Evolutionary conservation across 2,888 invertebrate genomes (phyloP).

Genomic region (Busseola fusca): DNA sequence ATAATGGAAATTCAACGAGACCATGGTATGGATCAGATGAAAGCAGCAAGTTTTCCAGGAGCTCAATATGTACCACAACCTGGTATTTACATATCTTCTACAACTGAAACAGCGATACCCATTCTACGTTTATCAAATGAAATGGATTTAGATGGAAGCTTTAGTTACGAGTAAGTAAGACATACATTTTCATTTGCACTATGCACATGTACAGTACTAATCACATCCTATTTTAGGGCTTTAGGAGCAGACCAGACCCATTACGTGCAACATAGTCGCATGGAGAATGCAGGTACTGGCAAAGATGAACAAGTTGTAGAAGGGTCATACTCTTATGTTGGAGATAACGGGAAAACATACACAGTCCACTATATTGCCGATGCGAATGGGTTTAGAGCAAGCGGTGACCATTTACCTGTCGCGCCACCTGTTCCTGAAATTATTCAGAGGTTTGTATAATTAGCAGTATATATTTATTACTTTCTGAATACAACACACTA

Average conservation of each 20-base stretch:
- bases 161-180: constrained; percentile 87
- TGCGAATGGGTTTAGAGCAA: constrained; percentile 93
- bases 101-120: constrained; percentile 86
- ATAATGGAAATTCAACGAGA: constrained; percentile 77
- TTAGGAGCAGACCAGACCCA: constrained; percentile 88
- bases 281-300: constrained; percentile 89
- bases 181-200: background rate
- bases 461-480: background rate
- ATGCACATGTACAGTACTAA: constrained; percentile 15
- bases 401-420: constrained; percentile 93
- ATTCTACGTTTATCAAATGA: constrained; percentile 87
- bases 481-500: background rate
- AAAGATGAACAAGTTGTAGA: constrained; percentile 90
- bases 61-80: constrained; percentile 76
- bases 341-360: constrained; percentile 90
- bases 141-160: constrained; percentile 89
- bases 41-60: constrained; percentile 72
- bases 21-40: constrained; percentile 73
- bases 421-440: constrained; percentile 93
- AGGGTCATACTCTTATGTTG: constrained; percentile 90
- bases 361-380: constrained; percentile 92
- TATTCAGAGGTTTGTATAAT: constrained; percentile 87
- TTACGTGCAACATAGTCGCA: constrained; percentile 88
- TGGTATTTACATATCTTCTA: constrained; percentile 77
- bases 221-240: constrained; percentile 73